Conservation (phyloP, 2,113 vertebrate genomes). For the Steatornis caripensis region DNA sequence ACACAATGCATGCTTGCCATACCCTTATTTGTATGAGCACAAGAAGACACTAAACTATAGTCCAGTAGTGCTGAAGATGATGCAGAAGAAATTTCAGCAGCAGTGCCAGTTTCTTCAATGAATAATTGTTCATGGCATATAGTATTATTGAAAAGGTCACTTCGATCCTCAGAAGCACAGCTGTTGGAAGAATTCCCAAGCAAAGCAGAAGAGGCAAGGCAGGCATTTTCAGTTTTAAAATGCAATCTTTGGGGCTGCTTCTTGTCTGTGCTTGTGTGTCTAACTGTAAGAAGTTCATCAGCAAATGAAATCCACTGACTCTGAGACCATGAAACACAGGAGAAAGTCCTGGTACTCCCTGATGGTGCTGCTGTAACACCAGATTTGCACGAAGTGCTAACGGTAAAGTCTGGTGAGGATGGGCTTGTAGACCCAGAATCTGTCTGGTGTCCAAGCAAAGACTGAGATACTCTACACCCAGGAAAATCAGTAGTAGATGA, state of each 20-base stretch:
- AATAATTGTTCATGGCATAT: slow-evolving; percentile 54
- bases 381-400: slow-evolving; percentile 28
- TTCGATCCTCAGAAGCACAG: slow-evolving; percentile 73
- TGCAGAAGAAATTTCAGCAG: slow-evolving; percentile 50
- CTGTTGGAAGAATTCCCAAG: slow-evolving; percentile 59
- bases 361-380: slow-evolving; percentile 31
- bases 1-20: slow-evolving; percentile 64
- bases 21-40: slow-evolving; percentile 75
- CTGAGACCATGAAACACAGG: slow-evolving; percentile 69
- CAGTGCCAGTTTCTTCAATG: slow-evolving; percentile 64
- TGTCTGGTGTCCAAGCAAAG: slow-evolving; percentile 68
- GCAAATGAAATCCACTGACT: slow-evolving; percentile 83
- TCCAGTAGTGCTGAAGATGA: slow-evolving; percentile 69
- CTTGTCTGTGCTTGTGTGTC: slow-evolving; percentile 31
- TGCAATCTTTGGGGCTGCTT: slow-evolving; percentile 65
- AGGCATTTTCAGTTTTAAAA: slow-evolving; percentile 62
- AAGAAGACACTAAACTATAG: slow-evolving; percentile 63
- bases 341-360: slow-evolving; percentile 60
- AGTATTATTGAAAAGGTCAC: slow-evolving; percentile 65
- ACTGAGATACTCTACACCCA: slow-evolving; percentile 71
- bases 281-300: slow-evolving; percentile 64
- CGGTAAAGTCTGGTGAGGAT: slow-evolving; percentile 65
- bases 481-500: slow-evolving; percentile 70
- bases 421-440: slow-evolving; percentile 70
- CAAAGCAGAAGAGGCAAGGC: slow-evolving; percentile 59